A percentile compares a stretch with the other conserved stretches of the same genome.
Conservation (phyloP, 2,113 vertebrate species). For the Centropus unirufus region DNA sequence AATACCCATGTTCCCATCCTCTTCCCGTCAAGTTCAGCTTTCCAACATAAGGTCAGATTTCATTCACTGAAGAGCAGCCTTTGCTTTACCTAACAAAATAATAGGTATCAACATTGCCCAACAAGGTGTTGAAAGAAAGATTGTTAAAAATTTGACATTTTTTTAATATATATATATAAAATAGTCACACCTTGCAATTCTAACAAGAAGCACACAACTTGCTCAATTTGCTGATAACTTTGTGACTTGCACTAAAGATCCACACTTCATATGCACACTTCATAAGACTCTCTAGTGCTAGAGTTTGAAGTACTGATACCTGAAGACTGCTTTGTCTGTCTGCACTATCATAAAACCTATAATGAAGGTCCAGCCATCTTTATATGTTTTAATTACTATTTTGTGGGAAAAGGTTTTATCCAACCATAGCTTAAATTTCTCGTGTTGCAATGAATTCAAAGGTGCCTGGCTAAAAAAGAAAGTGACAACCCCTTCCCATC, state of each 20-base stretch:
- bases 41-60: neutral
- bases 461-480: neutral
- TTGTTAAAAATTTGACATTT: neutral
- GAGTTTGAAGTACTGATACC: neutral
- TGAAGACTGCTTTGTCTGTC: neutral
- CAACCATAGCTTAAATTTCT: neutral
- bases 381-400: neutral
- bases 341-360: neutral
- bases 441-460: neutral
- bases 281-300: neutral
- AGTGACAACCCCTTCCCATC: too few species aligned
- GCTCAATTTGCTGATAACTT: neutral
- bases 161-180: neutral
- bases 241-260: rapidly evolving
- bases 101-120: neutral
- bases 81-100: neutral
- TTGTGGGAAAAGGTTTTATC: neutral
- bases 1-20: neutral
- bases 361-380: neutral
- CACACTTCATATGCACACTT: neutral
- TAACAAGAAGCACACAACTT: neutral
- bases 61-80: neutral
- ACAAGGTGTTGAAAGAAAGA: neutral
- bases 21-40: neutral
- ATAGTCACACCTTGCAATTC: neutral